phyloP scores from a whole-genome alignment of 2,888 invertebrate species.

The Acholoe squamosa region DNA sequence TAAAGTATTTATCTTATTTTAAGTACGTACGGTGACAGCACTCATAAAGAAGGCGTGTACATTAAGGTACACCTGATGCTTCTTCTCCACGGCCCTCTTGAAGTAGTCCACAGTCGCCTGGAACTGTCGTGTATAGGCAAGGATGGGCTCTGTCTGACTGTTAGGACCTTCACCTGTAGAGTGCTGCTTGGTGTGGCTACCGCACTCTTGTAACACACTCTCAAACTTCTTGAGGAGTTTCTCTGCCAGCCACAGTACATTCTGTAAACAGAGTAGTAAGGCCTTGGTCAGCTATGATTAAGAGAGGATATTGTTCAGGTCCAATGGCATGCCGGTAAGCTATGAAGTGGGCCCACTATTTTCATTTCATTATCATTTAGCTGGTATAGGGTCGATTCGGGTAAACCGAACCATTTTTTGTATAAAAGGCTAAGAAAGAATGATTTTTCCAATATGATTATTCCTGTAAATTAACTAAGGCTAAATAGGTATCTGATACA shows the following conservation, averaged over 20 bases:
- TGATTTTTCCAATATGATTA: no score
- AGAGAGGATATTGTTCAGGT: no score
- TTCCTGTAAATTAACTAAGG: no score
- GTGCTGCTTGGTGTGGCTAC: neutral
- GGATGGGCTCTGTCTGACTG: neutral
- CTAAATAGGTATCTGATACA: no score
- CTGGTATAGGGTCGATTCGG: no score
- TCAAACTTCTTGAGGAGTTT: conserved; percentile 66
- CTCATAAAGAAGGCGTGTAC: conserved; percentile 65
- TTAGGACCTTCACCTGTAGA: neutral
- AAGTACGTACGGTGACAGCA: conserved; percentile 63
- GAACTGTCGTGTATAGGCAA: conserved; percentile 45
- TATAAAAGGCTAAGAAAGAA: no score
- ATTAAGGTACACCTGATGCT: conserved; percentile 65
- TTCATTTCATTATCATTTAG: no score
- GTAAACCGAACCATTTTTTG: no score
- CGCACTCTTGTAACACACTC: conserved; percentile 41
- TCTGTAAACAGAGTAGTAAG: conserved; percentile 55
- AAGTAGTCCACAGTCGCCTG: conserved; percentile 59
- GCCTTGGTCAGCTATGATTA: no score
- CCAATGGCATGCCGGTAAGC: no score
- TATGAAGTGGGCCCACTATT: no score
- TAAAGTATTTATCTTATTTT: no score
- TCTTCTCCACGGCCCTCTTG: conserved; percentile 63
- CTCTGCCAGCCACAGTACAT: conserved; percentile 65